phyloP scores from a whole-genome alignment of 92 coral and sea anemone species.

The Paragorgia papillata region DNA sequence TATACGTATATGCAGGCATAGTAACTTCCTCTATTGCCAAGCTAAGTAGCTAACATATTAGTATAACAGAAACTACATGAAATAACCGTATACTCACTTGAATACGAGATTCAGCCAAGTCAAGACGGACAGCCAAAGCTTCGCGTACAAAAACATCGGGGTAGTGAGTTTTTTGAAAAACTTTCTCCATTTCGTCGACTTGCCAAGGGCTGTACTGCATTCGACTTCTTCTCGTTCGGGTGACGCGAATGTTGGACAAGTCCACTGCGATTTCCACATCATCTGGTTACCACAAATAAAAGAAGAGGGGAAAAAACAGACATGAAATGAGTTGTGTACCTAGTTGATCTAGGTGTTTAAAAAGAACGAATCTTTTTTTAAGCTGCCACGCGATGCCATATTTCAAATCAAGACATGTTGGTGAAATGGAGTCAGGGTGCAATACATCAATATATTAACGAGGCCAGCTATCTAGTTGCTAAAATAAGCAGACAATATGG shows the following conservation, averaged over 20 bases:
- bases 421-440: not conserved
- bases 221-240: slow-evolving; percentile 74
- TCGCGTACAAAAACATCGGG: slow-evolving; percentile 95
- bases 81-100: slow-evolving; percentile 60
- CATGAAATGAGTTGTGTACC: no score
- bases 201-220: slow-evolving; percentile 98
- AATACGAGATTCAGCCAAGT: slow-evolving; percentile 86
- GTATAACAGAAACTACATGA: not conserved
- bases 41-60: no score
- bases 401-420: slow-evolving; percentile 19
- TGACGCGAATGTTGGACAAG: slow-evolving; percentile 37
- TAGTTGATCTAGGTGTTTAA: no score
- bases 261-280: slow-evolving; percentile 48
- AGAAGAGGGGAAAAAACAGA: not conserved
- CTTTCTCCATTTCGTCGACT: slow-evolving; percentile 91
- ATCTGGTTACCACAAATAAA: not conserved
- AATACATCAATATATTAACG: slow-evolving; percentile 19
- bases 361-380: not conserved
- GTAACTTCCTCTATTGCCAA: no score
- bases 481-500: not conserved
- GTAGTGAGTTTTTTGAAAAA: slow-evolving; percentile 86
- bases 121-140: slow-evolving; percentile 88
- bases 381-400: slow-evolving; percentile 17
- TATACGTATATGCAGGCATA: no score
- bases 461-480: not conserved